Evolutionary conservation across 2,797 vertebrate species (phyloP), one percentile per base, ranked within the genome.

Genomic region (Agapornis canus): DNA sequence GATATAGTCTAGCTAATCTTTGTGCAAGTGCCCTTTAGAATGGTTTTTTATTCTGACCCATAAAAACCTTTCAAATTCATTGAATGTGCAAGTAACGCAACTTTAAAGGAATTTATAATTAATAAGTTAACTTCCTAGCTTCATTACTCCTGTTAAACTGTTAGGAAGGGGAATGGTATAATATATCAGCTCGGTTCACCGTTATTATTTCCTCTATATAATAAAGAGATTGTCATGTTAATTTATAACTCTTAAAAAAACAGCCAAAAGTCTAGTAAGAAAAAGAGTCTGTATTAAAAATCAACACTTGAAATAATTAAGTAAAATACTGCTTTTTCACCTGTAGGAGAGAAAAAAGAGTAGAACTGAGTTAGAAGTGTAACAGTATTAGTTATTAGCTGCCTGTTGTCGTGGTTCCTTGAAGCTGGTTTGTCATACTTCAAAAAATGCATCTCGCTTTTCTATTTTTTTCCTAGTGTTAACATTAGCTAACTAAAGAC

Each of bases 371-470:
- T 89, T 96, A 93, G 51, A 94, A 92, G 57, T 0, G 2, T 10
- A 54, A 49, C 79, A 51, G 5, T 1, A 2, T 69, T 61, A 51
- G 14, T 65, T 92, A 60, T 86, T 94, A 81, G 29, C 42, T 86
- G 13, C 68, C 42, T 82, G 35, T 94, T 92, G 39, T 94, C 83
- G 83, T 81, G 16, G 7, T 70, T 94, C 9, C 72, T 95, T 77
- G 73, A 63, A 32, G 42, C 63, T 86, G 40, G 13, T 39, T 94
- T 75, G 9, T 88, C 39, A 56, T 90, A 82, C 13, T 4, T 71
- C 61, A 65, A 1, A 72, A 87, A 88, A 72, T 57, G 4, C 10
- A n/a, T 82, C 26, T 94, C 6, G 22, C 12, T 86, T 85, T 45
- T 89, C 29, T 85, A 31, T 85, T 56, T 78, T 78, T 77, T 82